Evolutionary conservation across 2,888 invertebrate species (phyloP), one percentile per base, ranked within the genome.

Genomic region (Acronicta leporina): DNA sequence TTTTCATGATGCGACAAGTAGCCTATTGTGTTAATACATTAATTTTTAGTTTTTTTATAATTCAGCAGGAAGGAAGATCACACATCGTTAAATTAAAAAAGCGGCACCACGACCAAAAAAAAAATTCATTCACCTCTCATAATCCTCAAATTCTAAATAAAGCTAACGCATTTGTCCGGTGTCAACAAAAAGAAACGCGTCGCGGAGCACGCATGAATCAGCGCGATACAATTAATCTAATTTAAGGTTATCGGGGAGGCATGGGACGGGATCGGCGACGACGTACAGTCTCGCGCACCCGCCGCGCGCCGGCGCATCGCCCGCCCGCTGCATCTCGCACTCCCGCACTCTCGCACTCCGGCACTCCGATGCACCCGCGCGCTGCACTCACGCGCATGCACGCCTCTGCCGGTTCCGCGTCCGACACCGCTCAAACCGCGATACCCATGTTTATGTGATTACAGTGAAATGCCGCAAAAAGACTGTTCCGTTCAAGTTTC

Each of bases 151-250:
- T 83, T 86, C 90, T 89, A 90, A 88, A 89, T 90, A 81, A 83
- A 90, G 89, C 86, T 81, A 82, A 81, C 84, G 82, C 89, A 91
- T 92, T 90, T 88, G 88, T 92, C 85, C 82, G 82, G 84, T 91
- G 92, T 92, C 92, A 91, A 89, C 89, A 90, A 85, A 83, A 84
- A 85, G 82, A 85, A 86, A 80, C 84, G 83, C 87, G 84, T 83
- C 82, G 86, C 85, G 85, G 87, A 75, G 81, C 82, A 79, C 82
- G 88, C 83, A 87, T 94, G 94, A 94, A 92, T 94, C 94, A 94
- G 87, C 91, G 84, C 86, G 90, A 88, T 93, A 92, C 92, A 91
- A 94, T 94, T 91, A 94, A 92, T 94, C 94, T 94, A 94, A 94
- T 93, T 93, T 92, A 91, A 87, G 92, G 90, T 91, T 92, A 92